phyloP scores from a whole-genome alignment of 2,113 vertebrate genomes.

The Chaetorhynchus papuensis region DNA sequence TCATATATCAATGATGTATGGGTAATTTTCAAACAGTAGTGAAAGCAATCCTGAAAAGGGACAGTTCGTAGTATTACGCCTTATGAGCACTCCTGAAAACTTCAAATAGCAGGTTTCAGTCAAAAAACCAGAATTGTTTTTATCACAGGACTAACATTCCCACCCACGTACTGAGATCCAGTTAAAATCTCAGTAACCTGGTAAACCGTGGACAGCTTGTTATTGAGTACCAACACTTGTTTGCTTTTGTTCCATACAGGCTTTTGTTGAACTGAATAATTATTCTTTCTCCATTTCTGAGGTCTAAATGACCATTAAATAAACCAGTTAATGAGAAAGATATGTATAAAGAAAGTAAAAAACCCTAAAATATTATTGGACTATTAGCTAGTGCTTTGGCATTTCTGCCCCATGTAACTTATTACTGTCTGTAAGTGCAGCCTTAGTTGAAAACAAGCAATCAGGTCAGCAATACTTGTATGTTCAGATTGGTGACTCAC shows the following conservation, averaged over 20 bases:
- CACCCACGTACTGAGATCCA: rapidly evolving
- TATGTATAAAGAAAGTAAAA: not conserved
- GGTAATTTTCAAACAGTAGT: not conserved
- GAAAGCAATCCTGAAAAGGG: not conserved
- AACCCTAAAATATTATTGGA: not conserved
- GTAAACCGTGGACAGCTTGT: not conserved
- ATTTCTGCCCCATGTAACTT: not conserved
- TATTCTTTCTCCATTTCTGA: not conserved
- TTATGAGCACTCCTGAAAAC: not conserved
- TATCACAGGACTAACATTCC: not conserved
- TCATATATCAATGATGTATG: not conserved
- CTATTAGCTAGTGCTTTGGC: not conserved
- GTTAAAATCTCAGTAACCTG: not conserved
- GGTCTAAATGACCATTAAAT: not conserved
- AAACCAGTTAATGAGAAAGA: not conserved
- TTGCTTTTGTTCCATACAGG: not conserved
- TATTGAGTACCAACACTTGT: not conserved
- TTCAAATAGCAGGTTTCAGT: not conserved
- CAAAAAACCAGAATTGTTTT: not conserved
- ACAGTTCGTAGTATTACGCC: not conserved
- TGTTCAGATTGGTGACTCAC: not conserved
- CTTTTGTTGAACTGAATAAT: not conserved
- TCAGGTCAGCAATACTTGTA: not conserved
- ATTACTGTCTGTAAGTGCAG: not conserved
- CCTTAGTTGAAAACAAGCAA: not conserved